A percentile compares a stretch with the other conserved stretches of the same genome.
phyloP scores from a whole-genome alignment of 2,113 vertebrate species.

The Psilopsiagon aurifrons region DNA sequence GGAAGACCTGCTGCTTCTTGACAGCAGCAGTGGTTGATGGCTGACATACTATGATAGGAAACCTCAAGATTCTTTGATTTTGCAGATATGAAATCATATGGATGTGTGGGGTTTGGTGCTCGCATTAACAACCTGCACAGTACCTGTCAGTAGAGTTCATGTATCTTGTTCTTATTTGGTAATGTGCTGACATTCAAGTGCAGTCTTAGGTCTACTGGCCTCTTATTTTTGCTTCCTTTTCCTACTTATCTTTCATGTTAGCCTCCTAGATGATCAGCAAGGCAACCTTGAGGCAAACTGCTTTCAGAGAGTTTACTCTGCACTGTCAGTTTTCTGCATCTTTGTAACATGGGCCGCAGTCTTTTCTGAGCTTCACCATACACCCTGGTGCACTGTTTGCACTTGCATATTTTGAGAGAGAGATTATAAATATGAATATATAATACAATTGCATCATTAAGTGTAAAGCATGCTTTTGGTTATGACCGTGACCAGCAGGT shows the following conservation, averaged over 20 bases:
- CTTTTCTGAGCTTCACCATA: neutral
- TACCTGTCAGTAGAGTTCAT: neutral
- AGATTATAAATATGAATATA: neutral
- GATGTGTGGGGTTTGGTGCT: neutral
- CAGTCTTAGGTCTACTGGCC: neutral
- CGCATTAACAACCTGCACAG: fast-evolving
- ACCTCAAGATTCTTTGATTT: neutral
- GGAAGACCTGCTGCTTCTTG: neutral
- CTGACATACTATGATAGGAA: neutral
- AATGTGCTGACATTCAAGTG: neutral
- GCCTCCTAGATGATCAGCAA: neutral
- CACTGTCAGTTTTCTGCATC: neutral
- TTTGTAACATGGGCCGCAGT: neutral
- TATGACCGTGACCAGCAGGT: neutral
- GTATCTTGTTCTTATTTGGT: neutral
- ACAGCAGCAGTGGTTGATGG: fast-evolving
- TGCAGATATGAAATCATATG: neutral
- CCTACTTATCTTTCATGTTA: neutral
- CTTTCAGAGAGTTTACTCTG: neutral
- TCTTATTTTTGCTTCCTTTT: neutral
- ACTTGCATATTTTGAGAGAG: neutral
- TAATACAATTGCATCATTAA: neutral
- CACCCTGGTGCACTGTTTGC: neutral
- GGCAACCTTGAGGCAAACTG: neutral
- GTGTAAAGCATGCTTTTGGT: neutral